These are phyloP conservation scores for Formica aserva DNA, from an alignment of 2,888 invertebrate genomes.

Conservation along the genomic window DNA sequence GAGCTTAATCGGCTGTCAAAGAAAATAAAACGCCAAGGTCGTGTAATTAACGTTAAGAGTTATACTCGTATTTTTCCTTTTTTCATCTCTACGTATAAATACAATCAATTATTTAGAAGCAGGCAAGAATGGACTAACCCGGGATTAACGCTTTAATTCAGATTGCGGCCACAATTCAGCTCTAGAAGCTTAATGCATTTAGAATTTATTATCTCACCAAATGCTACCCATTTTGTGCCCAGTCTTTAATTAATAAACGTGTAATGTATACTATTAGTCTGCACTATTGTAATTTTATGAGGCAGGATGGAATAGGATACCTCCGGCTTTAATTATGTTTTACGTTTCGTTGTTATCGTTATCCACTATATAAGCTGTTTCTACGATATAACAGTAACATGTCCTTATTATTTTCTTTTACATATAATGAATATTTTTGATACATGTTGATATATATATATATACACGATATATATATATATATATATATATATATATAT, in stretches of 20 bases:
- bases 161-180: constrained; percentile 20
- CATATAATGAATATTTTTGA: not conserved
- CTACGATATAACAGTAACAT: not conserved
- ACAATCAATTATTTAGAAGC: not conserved
- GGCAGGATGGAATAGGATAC: not conserved
- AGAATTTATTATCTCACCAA: constrained; percentile 43
- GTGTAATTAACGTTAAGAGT: not conserved
- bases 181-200: constrained; percentile 40
- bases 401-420: constrained; percentile 28
- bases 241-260: constrained; percentile 46
- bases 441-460: not conserved
- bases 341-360: constrained; percentile 13
- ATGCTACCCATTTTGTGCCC: constrained; percentile 40
- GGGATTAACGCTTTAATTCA: constrained; percentile 26
- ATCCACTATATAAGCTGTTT: not conserved
- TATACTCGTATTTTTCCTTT: not conserved
- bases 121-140: not conserved
- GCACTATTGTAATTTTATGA: constrained; percentile 42
- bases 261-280: constrained; percentile 31
- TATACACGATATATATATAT: not conserved
- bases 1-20: not conserved
- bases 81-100: not conserved
- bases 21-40: not conserved
- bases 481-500: not conserved
- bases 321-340: constrained; percentile 25